A percentile compares a stretch with the other conserved stretches of the same genome.
phyloP scores from a whole-genome alignment of 2,113 vertebrate species.

The Hippopotamus amphibius region DNA sequence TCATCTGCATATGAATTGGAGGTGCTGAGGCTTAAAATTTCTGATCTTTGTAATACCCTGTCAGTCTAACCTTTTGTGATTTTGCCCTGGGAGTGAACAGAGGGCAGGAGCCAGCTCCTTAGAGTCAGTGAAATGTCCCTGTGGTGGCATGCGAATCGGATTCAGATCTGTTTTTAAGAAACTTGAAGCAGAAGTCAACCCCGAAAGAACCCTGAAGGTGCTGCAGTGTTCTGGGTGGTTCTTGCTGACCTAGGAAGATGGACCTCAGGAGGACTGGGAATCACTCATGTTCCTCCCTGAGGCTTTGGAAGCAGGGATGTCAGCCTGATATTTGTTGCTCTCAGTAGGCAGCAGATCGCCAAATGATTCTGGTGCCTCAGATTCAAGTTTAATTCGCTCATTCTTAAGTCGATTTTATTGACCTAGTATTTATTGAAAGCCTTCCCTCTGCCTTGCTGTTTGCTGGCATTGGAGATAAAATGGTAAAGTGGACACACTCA shows the following conservation, averaged over 20 bases:
- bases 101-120: background rate
- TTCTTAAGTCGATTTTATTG: background rate
- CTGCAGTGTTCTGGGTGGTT: background rate
- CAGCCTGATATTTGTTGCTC: too few relatives aligned
- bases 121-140: background rate
- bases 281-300: background rate
- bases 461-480: background rate
- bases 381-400: background rate
- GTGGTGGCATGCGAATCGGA: background rate
- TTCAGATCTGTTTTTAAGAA: background rate
- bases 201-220: background rate
- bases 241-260: background rate
- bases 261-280: background rate
- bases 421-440: background rate
- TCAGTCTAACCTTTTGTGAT: background rate
- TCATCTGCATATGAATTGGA: slow-evolving; percentile 57
- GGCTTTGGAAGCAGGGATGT: background rate
- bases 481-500: accelerated
- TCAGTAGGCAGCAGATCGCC: background rate
- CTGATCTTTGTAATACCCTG: background rate
- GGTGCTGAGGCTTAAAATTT: background rate
- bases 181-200: background rate
- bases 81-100: background rate
- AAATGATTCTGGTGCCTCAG: background rate
- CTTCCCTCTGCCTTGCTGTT: background rate